A percentile compares a stretch with the other conserved stretches of the same genome.
These are phyloP conservation scores for Suricata suricatta DNA, from an alignment of 2,113 vertebrate genomes.

Conservation along the genomic window DNA sequence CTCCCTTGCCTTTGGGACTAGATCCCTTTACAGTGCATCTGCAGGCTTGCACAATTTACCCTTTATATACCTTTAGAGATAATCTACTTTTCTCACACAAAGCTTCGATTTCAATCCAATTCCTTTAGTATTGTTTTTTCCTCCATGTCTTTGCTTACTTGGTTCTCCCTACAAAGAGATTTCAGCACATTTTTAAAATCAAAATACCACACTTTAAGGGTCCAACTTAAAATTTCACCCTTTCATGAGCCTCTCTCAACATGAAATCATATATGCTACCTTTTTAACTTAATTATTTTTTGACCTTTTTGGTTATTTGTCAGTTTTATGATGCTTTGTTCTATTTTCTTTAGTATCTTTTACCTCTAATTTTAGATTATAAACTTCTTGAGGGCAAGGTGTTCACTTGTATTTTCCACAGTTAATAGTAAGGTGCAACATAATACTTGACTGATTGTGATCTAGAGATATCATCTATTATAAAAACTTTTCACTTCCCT, in stretches of 20 bases:
- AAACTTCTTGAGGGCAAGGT: neutral
- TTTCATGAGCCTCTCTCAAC: neutral
- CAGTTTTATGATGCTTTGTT: neutral
- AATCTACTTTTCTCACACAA: slow-evolving; percentile 14
- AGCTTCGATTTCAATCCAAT: neutral
- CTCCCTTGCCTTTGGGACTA: neutral
- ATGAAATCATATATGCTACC: neutral
- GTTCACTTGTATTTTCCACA: neutral
- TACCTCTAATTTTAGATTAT: slow-evolving; percentile 4
- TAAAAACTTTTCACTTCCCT: neutral
- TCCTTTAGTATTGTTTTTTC: neutral
- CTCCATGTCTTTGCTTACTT: neutral
- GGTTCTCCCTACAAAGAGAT: neutral
- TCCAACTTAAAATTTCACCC: neutral
- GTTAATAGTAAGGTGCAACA: neutral
- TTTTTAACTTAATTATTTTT: neutral
- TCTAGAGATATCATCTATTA: neutral
- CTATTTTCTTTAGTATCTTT: neutral
- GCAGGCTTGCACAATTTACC: neutral
- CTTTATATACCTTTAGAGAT: neutral
- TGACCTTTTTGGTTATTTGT: neutral
- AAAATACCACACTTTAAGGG: neutral
- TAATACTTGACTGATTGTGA: neutral
- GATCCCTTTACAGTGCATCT: neutral
- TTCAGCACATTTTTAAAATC: neutral